Evolutionary conservation across 2,113 vertebrate species (phyloP), one percentile per base, ranked within the genome.

Genomic region (Phainopepla nitens): DNA sequence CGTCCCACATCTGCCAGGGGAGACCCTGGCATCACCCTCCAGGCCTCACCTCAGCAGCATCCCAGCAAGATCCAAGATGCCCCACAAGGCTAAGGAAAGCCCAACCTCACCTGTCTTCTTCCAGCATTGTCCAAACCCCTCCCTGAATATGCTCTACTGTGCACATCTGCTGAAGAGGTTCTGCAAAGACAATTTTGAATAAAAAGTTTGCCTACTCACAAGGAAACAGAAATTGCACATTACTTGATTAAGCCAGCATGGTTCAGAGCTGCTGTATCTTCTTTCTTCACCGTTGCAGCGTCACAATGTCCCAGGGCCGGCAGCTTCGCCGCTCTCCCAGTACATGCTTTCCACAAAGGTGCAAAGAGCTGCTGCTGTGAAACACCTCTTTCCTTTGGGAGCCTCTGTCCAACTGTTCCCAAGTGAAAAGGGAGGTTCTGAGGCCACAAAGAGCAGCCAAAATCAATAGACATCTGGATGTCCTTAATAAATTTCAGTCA

Each of bases 141-240:
- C 27, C 36, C 36, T 3, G 1, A 45, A 50, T n/a, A 36, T 0
- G 0, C 6, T 53, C 9, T 7, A 2, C 36, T 6, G 7, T 6
- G 10, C 7, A 42, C 28, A 12, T 45, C 18, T 75, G 39, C 51
- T 78, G 44, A 81, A 77, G 22, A 41, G 28, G 35, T 13, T 69
- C 50, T 87, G 25, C 10, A 57, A 77, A 66, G 29, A 28, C 57
- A 73, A 23, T n/a, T 90, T 58, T 56, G 20, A 71, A 24, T 31
- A 41, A 66, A 51, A 73, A 54, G 11, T 22, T 4, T 15, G 58
- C 17, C 62, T 45, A 19, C 36, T 45, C 28, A 28, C 15, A 51
- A 44, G 10, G 35, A 75, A 75, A 75, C 6, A 56, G 77, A 56
- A 56, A 39, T 4, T 35, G 5, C 7, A 9, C 0, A 0, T 53